Evolutionary conservation across 2,888 invertebrate species (phyloP).

Genomic region (Synanthedon tipuliformis): DNA sequence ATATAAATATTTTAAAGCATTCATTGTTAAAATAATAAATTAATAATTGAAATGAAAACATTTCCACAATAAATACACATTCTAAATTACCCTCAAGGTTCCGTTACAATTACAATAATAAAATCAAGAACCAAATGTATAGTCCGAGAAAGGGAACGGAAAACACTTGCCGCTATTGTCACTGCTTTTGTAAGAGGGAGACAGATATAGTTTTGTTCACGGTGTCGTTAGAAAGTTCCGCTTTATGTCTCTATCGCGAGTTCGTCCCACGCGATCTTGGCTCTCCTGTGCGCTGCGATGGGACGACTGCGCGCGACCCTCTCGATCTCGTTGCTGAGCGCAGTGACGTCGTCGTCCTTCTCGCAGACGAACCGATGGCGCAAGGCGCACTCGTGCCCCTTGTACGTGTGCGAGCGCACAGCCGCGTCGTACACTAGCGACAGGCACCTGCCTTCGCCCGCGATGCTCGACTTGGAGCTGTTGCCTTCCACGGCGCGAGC

Average conservation of each 20-base stretch:
- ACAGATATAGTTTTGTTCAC: no score
- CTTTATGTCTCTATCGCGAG: no score
- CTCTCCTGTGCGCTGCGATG: background rate
- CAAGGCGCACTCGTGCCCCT: constrained; percentile 79
- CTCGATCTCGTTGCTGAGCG: constrained; percentile 73
- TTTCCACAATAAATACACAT: background rate
- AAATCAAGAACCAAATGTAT: no score
- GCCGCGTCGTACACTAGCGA: constrained; percentile 74
- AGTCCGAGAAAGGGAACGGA: no score
- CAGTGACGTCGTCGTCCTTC: constrained; percentile 67
- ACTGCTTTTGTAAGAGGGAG: no score
- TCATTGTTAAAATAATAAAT: no score
- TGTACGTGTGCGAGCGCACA: constrained; percentile 72
- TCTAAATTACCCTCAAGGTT: background rate
- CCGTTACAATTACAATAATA: no score
- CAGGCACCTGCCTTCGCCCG: constrained; percentile 79
- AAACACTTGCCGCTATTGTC: no score
- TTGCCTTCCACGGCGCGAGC: constrained; percentile 77
- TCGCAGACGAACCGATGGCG: constrained; percentile 80
- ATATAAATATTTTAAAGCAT: no score
- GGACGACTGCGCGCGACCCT: constrained; percentile 40
- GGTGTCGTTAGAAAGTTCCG: no score
- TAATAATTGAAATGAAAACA: no score
- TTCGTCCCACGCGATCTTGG: background rate
- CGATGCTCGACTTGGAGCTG: constrained; percentile 30